Base-by-base conservation (phyloP, 2,113 vertebrate species). In the Sterrhoptilus dennistouni region DNA sequence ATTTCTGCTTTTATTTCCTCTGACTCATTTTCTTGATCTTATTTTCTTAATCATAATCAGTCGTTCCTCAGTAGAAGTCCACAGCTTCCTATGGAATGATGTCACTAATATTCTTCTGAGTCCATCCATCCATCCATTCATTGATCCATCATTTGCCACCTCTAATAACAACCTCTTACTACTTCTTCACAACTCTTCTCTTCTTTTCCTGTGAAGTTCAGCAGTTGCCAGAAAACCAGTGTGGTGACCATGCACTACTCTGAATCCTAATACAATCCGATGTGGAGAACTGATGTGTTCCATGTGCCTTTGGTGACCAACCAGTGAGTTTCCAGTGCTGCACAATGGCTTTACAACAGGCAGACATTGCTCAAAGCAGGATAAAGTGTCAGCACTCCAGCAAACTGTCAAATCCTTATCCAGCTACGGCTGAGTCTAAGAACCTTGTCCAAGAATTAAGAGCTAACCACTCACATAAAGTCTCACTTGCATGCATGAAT, bases 1-100 rank as follows among this genome's bases (percentile, higher is more conserved):
- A 18, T 57, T 59, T 81, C 29, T 75, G 5, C 3, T 47, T 86
- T 87, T 27, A 50, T 89, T 92, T 70, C 11, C 23, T 50, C 20
- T 3, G 4, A 11, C 9, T 54, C 0, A 0, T 11, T 70, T 86
- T 25, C 9, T 52, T 0, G 1, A 24, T 20, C 49, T 59, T 25
- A 8, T 65, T 61, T 81, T 65, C 28, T 65, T 71, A 9, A 15
- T 25, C 9, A 17, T 24, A 70, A 17, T 25, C 8, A 4, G 21
- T 42, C 45, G 7, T 19, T n/a, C 25, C 70, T 77, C 52, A 35
- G 8, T 5, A 31, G 5, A 14, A 31, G 5, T 11, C 18, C 33
- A 15, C 21, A 94, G 2, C 7, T 69, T 65, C 24, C 42, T 61
- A 19, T 4, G 5, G 21, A 72, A 5, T 28, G 9, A 24, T 6